Conservation (phyloP, 2,888 invertebrate genomes). For the Allophyes oxyacanthae region DNA sequence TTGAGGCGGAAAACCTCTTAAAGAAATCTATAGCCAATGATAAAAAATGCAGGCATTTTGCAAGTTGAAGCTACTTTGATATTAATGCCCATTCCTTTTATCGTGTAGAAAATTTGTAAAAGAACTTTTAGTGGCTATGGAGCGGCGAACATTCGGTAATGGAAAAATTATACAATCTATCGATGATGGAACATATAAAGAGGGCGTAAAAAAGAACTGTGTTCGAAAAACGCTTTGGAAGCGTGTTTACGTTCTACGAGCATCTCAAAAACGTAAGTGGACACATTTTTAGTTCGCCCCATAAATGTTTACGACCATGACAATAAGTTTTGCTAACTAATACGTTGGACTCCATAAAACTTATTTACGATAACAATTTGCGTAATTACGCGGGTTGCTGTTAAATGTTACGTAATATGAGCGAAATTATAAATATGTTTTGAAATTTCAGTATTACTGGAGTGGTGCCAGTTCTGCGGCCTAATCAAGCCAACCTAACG, state of each 20-base stretch:
- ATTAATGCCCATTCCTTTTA: slow-evolving; percentile 43
- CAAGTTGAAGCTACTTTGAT: slow-evolving; percentile 26
- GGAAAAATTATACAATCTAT: slow-evolving; percentile 52
- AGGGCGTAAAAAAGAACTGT: slow-evolving; percentile 21
- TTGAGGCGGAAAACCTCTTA: slow-evolving; percentile 40
- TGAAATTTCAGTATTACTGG: slow-evolving; percentile 29
- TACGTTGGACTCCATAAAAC: slow-evolving; percentile 34
- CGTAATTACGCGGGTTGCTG: slow-evolving; percentile 30
- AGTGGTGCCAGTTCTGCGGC: slow-evolving; percentile 32
- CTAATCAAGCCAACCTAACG: slow-evolving; percentile 5
- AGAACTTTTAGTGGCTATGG: slow-evolving; percentile 24
- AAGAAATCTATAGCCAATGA: slow-evolving; percentile 21
- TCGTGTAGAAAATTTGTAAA: slow-evolving; percentile 45
- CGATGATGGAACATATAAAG: slow-evolving; percentile 36
- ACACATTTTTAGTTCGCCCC: slow-evolving; percentile 19
- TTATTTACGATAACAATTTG: slow-evolving; percentile 45
- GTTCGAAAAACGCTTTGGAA: slow-evolving; percentile 9
- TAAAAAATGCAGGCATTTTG: slow-evolving; percentile 37
- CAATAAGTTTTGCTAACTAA: slow-evolving; percentile 42
- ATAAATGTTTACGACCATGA: slow-evolving; percentile 39
- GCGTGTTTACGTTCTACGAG: not conserved
- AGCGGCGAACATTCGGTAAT: slow-evolving; percentile 40
- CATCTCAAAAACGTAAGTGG: slow-evolving; percentile 20
- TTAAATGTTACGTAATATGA: slow-evolving; percentile 34
- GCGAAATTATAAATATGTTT: slow-evolving; percentile 36